Evolutionary conservation across 2,888 invertebrate species (phyloP).

Genomic region (Lordiphosa andalusiaca): DNA sequence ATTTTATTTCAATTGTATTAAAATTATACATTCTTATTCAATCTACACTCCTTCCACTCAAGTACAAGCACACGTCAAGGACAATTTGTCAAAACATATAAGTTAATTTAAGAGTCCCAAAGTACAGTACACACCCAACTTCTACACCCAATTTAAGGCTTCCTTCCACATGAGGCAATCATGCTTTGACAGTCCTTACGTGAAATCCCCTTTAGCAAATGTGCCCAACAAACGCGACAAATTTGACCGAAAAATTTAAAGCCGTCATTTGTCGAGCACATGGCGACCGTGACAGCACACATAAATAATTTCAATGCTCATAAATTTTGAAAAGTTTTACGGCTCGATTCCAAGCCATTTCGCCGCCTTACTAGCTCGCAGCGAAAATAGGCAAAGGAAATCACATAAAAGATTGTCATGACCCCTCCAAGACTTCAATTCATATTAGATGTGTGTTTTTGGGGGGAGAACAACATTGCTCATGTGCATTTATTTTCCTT

Average conservation of each 20-base stretch:
- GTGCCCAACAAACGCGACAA: no score
- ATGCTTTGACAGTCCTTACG: no score
- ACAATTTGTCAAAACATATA: no score
- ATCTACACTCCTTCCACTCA: no score
- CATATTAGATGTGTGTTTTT: constrained; percentile 28
- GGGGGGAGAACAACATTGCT: constrained; percentile 43
- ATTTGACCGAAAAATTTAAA: constrained; percentile 9
- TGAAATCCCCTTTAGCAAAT: no score
- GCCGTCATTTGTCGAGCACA: constrained; percentile 31
- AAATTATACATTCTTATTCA: no score
- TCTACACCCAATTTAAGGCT: no score
- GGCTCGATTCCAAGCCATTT: constrained; percentile 48
- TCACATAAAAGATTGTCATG: constrained; percentile 66
- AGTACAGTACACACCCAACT: no score
- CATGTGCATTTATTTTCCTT: constrained; percentile 25
- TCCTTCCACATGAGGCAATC: no score
- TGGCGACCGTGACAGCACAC: constrained; percentile 24
- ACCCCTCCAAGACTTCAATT: constrained; percentile 36
- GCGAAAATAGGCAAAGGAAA: constrained; percentile 49
- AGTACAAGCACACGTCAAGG: no score
- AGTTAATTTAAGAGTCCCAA: no score
- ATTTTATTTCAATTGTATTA: no score
- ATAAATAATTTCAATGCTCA: constrained; percentile 73
- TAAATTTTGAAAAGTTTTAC: constrained; percentile 67
- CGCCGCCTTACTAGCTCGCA: constrained; percentile 36